phyloP scores from a whole-genome alignment of 2,113 vertebrate species.

The Hiodon alosoides region DNA sequence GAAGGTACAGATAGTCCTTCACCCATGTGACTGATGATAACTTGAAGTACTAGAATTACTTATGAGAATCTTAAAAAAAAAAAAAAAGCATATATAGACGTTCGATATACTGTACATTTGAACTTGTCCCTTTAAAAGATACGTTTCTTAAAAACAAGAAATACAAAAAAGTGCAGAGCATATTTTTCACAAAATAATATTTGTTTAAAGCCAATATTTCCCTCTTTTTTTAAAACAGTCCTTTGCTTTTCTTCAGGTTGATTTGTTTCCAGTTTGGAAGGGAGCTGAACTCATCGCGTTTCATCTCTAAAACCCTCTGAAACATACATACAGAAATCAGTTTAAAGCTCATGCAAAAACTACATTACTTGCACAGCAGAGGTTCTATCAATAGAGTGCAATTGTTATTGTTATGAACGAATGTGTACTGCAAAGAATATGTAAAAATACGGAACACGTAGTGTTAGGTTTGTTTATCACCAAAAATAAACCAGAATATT shows the following conservation, averaged over 20 bases:
- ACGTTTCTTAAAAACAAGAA: slow-evolving; percentile 24
- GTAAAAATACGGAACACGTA: no score
- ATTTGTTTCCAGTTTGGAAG: slow-evolving; percentile 72
- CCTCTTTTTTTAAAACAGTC: slow-evolving; percentile 57
- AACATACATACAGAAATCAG: slow-evolving; percentile 19
- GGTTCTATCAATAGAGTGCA: no score
- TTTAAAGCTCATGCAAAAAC: neutral
- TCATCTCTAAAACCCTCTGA: slow-evolving; percentile 63
- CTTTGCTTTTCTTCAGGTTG: slow-evolving; percentile 70
- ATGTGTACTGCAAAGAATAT: no score
- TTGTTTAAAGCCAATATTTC: slow-evolving; percentile 11
- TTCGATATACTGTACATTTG: slow-evolving; percentile 42
- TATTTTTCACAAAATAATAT: slow-evolving; percentile 5
- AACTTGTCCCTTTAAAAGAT: slow-evolving; percentile 34
- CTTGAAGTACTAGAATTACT: neutral
- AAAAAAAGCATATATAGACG: slow-evolving; percentile 10
- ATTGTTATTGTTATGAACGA: no score
- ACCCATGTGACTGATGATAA: neutral
- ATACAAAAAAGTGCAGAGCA: slow-evolving; percentile 24
- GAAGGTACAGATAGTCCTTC: neutral
- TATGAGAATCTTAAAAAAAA: no score
- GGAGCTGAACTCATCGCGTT: slow-evolving; percentile 61
- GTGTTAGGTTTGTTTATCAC: no score
- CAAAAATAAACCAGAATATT: no score
- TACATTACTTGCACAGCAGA: neutral